A percentile compares a stretch with the other conserved stretches of the same genome.
Conservation (phyloP, 1,140 invertebrate genomes). For the Leptoteleia sp. region DNA sequence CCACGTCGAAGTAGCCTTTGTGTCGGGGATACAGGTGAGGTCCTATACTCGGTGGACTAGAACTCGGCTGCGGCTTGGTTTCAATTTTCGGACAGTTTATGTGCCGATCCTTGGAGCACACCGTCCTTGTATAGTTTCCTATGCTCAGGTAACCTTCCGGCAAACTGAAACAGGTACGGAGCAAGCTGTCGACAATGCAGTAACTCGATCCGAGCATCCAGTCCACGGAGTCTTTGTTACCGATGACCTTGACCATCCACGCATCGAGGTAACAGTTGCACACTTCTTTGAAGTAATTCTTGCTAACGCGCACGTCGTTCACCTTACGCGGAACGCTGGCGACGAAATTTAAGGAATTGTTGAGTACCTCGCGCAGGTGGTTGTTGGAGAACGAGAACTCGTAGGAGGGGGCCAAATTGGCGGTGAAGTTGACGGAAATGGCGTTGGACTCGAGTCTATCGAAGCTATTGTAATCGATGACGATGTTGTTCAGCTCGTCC, state of each 20-base stretch:
- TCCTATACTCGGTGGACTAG: conserved; percentile 77
- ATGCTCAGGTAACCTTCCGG: conserved; percentile 84
- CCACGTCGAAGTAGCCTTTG: conserved; percentile 77
- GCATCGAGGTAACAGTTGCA: conserved; percentile 84
- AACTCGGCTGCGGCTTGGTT: conserved; percentile 69
- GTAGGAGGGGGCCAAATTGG: conserved; percentile 74
- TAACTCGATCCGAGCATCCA: conserved; percentile 83
- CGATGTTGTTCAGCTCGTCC: conserved; percentile 84
- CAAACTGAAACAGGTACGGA: conserved; percentile 84
- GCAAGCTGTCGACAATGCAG: conserved; percentile 83
- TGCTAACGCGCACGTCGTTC: conserved; percentile 81
- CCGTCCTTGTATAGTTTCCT: conserved; percentile 83
- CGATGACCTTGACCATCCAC: conserved; percentile 82
- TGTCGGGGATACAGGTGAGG: conserved; percentile 76
- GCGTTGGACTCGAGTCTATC: conserved; percentile 82
- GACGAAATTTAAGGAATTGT: conserved; percentile 82
- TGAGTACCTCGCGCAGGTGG: conserved; percentile 81
- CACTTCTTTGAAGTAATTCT: conserved; percentile 84
- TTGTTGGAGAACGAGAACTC: conserved; percentile 85
- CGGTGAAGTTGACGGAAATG: conserved; percentile 77
- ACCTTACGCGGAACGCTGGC: conserved; percentile 79
- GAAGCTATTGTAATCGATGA: conserved; percentile 85
- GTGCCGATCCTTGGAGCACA: conserved; percentile 80
- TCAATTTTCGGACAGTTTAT: conserved; percentile 73
- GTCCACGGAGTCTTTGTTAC: conserved; percentile 71